These are phyloP conservation scores for Eilema sororculum DNA, from an alignment of 2,888 invertebrate genomes.

Conservation along the genomic window DNA sequence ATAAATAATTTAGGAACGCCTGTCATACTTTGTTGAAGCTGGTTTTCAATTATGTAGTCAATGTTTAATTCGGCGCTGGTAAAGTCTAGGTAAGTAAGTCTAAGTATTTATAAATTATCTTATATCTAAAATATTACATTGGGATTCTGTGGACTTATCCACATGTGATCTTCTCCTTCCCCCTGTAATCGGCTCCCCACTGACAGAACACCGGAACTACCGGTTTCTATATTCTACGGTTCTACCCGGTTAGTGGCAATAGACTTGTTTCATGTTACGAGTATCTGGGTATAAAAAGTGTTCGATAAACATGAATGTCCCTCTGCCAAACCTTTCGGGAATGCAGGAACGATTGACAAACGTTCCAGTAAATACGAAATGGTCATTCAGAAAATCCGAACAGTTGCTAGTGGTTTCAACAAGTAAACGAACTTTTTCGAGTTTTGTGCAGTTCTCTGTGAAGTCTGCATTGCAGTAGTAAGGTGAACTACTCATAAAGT, in stretches of 20 bases:
- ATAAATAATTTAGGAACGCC: not conserved
- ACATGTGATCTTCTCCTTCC: too few species aligned
- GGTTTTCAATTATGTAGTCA: not conserved
- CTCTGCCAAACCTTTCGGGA: not conserved
- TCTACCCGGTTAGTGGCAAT: too few species aligned
- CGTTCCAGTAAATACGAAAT: not conserved
- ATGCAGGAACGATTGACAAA: not conserved
- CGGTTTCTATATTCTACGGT: too few species aligned
- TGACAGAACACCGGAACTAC: too few species aligned
- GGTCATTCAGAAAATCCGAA: not conserved
- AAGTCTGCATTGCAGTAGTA: slow-evolving; percentile 10
- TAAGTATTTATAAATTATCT: too few species aligned
- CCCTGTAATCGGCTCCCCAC: too few species aligned
- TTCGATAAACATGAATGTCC: too few species aligned
- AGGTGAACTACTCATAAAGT: not conserved
- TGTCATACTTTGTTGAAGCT: not conserved
- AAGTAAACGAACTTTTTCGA: slow-evolving; percentile 1
- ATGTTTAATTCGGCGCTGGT: not conserved
- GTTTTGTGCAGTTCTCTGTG: not conserved
- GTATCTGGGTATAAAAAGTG: too few species aligned
- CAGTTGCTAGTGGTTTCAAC: not conserved
- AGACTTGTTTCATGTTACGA: too few species aligned
- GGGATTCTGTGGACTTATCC: too few species aligned
- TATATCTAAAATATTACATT: too few species aligned
- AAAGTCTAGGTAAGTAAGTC: too few species aligned